Evolutionary conservation across 37 sponge, comb jelly and placozoan species (phyloP), one percentile per base, ranked within the genome.

Genomic region (Mnemiopsis leidyi): DNA sequence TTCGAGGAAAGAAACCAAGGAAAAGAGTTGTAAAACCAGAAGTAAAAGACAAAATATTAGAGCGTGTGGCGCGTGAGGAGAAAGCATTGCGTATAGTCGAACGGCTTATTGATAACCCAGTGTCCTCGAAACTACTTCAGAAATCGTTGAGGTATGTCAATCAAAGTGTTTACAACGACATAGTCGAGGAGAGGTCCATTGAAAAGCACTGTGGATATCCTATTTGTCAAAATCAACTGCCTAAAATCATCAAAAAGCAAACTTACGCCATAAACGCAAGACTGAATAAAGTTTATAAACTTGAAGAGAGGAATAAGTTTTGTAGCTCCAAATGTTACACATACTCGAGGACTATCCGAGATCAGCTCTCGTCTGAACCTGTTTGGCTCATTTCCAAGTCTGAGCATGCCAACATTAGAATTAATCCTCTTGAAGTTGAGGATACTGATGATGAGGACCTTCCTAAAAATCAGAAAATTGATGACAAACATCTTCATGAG

Each of bases 21-120:
- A 85, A 85, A 61, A 85, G 23, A 40, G 1, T 25, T 39, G 90
- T 25, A 36, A 16, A 38, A 1, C 33, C 13, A 2, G 90, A 85
- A 40, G 24, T 85, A 26, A 85, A 85, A 39, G 90, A 40, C 7
- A 18, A 26, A 3, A 85, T 85, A 18, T 39, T 85, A 37, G 90
- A 85, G 23, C 90, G 90, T 1, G 90, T 85, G n/a, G 90, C 90
- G 18, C 40, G 90, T 2, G 90, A 85, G 48, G 90, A 85, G 90
- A 85, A 85, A 85, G 90, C 90, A 18, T 85, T 36, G 38, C 40
- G 90, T 2, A 85, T 85, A 40, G 90, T 85, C 5, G 90, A 85
- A 25, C 40, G 90, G 2, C 23, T 85, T 7, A 23, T 85, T 20
- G 90, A 85, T 29, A 85, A 85, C 90, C 90, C 90, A 9, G 61